These are phyloP conservation scores for Lasioglossum marginatum DNA, from an alignment of 2,888 invertebrate genomes.

Conservation along the genomic window DNA sequence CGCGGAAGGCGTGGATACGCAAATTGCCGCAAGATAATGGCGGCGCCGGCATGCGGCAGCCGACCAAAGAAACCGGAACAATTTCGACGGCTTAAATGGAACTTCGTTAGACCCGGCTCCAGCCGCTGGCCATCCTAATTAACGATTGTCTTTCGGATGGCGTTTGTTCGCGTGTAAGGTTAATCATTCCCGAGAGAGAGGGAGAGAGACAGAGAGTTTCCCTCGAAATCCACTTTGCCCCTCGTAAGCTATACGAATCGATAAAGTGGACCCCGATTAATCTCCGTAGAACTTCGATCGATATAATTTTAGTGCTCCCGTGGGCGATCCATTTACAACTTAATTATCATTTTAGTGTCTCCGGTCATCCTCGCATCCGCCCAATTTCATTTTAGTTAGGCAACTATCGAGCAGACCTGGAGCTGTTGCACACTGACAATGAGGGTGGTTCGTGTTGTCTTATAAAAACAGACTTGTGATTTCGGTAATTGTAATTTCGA, in stretches of 20 bases:
- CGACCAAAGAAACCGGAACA: constrained; percentile 33
- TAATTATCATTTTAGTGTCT: background rate
- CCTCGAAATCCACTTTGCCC: background rate
- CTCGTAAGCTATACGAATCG: background rate
- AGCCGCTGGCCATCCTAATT: constrained; percentile 19
- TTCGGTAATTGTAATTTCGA: no score
- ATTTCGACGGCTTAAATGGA: constrained; percentile 26
- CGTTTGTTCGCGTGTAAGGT: background rate
- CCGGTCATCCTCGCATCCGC: background rate
- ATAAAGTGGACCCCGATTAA: background rate
- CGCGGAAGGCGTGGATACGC: constrained; percentile 20
- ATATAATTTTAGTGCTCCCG: background rate
- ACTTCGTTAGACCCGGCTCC: background rate
- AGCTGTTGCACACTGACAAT: background rate
- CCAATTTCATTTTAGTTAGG: background rate
- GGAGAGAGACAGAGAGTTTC: background rate
- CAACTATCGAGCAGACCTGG: background rate
- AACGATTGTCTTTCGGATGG: constrained; percentile 7
- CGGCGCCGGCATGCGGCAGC: constrained; percentile 20
- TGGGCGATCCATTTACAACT: background rate
- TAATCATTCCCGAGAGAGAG: background rate
- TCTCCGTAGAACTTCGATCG: background rate
- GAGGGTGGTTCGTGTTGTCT: background rate
- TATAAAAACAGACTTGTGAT: background rate
- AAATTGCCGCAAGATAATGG: constrained; percentile 49